Evolutionary conservation across 1,140 invertebrate genomes (phyloP).

Genomic region (Dreissena rostriformis): DNA sequence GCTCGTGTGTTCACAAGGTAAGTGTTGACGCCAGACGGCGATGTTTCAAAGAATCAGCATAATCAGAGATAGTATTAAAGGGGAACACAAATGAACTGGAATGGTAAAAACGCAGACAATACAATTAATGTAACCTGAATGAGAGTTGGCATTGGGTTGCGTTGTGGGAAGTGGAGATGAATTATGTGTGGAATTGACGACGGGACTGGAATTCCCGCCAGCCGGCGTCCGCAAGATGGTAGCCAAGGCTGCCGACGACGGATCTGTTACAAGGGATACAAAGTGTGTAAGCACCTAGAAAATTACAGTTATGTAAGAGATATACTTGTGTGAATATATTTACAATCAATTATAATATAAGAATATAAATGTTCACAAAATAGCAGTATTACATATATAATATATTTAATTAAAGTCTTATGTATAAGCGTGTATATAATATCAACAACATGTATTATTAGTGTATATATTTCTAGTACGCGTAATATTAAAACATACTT

Average conservation of each 20-base stretch:
- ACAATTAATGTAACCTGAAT: constrained; percentile 59
- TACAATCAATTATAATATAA: not conserved
- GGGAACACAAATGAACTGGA: not conserved
- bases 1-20: not conserved
- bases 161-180: constrained; percentile 58
- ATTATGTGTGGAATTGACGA: constrained; percentile 46
- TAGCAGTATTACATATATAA: not conserved
- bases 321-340: not conserved
- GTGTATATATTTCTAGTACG: no score
- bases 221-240: constrained; percentile 70
- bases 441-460: no score
- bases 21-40: not conserved
- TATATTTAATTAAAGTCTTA: not conserved
- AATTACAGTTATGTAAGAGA: not conserved
- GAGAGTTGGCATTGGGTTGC: constrained; percentile 46
- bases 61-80: not conserved
- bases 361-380: not conserved
- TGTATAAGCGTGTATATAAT: not conserved
- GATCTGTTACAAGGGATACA: constrained; percentile 61
- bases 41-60: not conserved
- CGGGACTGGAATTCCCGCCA: constrained; percentile 64
- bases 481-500: no score
- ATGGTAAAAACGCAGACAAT: not conserved
- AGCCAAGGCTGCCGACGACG: constrained; percentile 65
- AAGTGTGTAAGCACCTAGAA: not conserved